These are phyloP conservation scores for Pogona vitticeps DNA, from an alignment of 2,113 vertebrate species.

Conservation along the genomic window DNA sequence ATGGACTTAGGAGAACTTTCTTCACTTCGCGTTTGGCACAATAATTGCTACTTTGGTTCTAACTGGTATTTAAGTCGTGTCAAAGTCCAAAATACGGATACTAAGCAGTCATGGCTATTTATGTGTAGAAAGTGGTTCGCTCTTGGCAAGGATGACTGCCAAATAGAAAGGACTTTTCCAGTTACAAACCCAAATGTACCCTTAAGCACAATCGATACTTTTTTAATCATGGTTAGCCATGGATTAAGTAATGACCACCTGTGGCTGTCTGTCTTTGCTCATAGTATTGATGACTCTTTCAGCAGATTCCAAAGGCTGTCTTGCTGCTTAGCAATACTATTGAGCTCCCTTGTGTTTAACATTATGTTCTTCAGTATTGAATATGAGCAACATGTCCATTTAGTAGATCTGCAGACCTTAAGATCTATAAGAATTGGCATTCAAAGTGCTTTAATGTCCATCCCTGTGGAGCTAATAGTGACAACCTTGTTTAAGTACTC, in stretches of 20 bases:
- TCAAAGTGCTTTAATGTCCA: slow-evolving; percentile 63
- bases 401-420: background rate
- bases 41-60: slow-evolving; percentile 48
- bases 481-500: slow-evolving; percentile 67
- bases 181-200: slow-evolving; percentile 7
- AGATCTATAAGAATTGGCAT: slow-evolving; percentile 63
- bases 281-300: background rate
- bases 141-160: background rate
- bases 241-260: slow-evolving; percentile 49
- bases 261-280: slow-evolving; percentile 72
- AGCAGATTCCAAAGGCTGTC: slow-evolving; percentile 70
- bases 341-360: slow-evolving; percentile 66
- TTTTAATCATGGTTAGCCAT: slow-evolving; percentile 57
- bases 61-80: slow-evolving; percentile 76
- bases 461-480: slow-evolving; percentile 62
- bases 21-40: slow-evolving; percentile 72
- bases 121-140: slow-evolving; percentile 76
- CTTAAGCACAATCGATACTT: slow-evolving; percentile 58
- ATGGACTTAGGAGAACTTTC: slow-evolving; percentile 68
- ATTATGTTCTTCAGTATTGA: slow-evolving; percentile 72
- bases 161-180: slow-evolving; percentile 55
- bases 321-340: slow-evolving; percentile 65
- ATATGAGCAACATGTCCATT: rapidly evolving
- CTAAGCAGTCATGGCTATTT: slow-evolving; percentile 68
- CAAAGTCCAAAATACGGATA: slow-evolving; percentile 68